A percentile compares a stretch with the other conserved stretches of the same genome.
phyloP scores from a whole-genome alignment of 2,888 invertebrate species.

The Nycteola revayana region DNA sequence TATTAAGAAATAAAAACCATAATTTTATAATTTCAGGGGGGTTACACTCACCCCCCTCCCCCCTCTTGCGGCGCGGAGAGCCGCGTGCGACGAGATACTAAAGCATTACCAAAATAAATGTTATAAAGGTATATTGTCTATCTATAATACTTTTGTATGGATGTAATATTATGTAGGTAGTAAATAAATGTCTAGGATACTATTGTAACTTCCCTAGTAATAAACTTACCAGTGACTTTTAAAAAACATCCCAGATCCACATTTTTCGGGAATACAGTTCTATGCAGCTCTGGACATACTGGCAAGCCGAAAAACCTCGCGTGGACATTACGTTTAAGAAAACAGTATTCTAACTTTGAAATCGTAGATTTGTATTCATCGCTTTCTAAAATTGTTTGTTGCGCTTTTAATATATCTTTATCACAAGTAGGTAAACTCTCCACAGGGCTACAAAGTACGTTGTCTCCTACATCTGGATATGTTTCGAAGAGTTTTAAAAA shows the following conservation, averaged over 20 bases:
- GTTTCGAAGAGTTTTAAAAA: conserved; percentile 87
- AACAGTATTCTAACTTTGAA: conserved; percentile 50
- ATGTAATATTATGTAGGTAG: too few relatives aligned
- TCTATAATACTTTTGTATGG: too few relatives aligned
- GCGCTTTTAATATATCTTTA: conserved; percentile 81
- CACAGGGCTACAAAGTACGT: conserved; percentile 84
- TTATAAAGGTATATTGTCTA: too few relatives aligned
- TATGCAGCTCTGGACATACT: conserved; percentile 85
- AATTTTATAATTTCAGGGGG: too few relatives aligned
- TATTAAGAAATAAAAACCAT: too few relatives aligned
- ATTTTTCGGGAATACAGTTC: conserved; percentile 85
- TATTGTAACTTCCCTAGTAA: too few relatives aligned
- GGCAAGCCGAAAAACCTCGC: conserved; percentile 86
- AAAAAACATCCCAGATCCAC: conserved; percentile 87
- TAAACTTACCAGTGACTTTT: conserved; percentile 84
- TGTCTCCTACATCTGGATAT: conserved; percentile 85
- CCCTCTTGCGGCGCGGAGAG: too few relatives aligned
- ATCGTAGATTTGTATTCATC: conserved; percentile 54
- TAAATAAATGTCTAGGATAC: too few relatives aligned
- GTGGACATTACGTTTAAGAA: conserved; percentile 85
- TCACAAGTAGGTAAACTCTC: conserved; percentile 84
- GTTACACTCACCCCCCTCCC: too few relatives aligned
- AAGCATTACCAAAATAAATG: too few relatives aligned
- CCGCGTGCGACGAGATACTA: too few relatives aligned
- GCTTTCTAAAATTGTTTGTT: conserved; percentile 77